Evolutionary conservation across 92 coral and sea anemone species (phyloP), one percentile per base, ranked within the genome.

Genomic region (Ricordea florida): DNA sequence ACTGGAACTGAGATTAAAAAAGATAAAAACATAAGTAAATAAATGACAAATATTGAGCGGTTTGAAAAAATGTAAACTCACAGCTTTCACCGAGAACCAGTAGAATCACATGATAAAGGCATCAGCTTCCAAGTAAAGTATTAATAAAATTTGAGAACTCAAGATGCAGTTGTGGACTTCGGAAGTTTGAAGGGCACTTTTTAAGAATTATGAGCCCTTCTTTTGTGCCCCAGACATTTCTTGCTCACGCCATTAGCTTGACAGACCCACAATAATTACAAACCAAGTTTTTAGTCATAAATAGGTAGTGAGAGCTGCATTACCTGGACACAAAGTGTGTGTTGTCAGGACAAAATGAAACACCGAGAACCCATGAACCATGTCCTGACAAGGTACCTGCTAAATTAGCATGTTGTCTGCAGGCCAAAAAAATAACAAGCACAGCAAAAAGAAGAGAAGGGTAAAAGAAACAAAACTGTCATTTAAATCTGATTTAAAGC

Each of bases 381-480:
- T 96, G 99, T 5, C 99, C 99, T 2, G 99, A 96, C 29, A 96
- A 72, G 27, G 99, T 96, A 35, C 99, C 99, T 22, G 97, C 97
- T 21, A 96, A 78, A 57, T 96, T 96, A 18, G 99, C 99, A 73
- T 96, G 97, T 64, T 96, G 99, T 42, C 99, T 96, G 72, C 16
- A 30, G 25, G 13, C 25, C 3, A 52, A 10, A 31, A 66, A 30
- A 75, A 15, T 0, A 33, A 85, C 75, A 64, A 75, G 57, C 59
- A 62, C 56, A 27, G 57, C 17, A 48, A 60, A 57, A 72, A 62
- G 2, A 56, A 6, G 18, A 27, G n/a, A 9, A 29, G 35, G 17
- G 33, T 3, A 22, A 42, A 52, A 6, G 44, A 18, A 16, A 6
- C 21, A 18, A 9, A 10, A n/a, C n/a, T n/a, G 46, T 29, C 61